A percentile compares a stretch with the other conserved stretches of the same genome.
Conservation (phyloP, 2,888 invertebrate genomes). For the Athalia cordata region DNA sequence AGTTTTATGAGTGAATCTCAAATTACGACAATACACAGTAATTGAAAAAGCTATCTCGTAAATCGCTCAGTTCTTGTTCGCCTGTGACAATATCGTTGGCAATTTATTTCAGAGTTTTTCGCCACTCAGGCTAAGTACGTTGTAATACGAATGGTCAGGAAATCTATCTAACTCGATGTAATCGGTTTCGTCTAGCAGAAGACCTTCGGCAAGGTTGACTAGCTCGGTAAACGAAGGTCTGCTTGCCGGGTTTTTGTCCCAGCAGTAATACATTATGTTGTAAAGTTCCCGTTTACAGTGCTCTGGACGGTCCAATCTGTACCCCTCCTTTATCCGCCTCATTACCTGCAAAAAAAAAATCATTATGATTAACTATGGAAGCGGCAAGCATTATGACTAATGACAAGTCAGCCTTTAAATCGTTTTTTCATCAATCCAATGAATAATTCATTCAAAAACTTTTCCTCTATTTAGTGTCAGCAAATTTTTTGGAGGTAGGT, state of each 20-base stretch:
- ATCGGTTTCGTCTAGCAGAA: constrained; percentile 92
- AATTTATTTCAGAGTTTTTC: constrained; percentile 80
- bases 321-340: constrained; percentile 84
- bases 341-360: constrained; percentile 78
- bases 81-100: neutral
- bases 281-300: constrained; percentile 94
- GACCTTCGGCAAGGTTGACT: constrained; percentile 85
- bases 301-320: constrained; percentile 93
- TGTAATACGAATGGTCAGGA: constrained; percentile 94
- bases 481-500: too few species aligned
- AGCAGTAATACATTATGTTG: constrained; percentile 97
- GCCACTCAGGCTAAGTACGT: constrained; percentile 88
- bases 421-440: neutral
- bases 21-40: neutral
- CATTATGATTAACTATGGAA: neutral
- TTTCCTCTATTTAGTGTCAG: too few species aligned
- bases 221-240: constrained; percentile 91
- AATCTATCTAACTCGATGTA: constrained; percentile 94
- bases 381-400: neutral
- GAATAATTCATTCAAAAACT: too few species aligned
- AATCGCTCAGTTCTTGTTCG: constrained; percentile 11
- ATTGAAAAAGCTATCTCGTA: neutral
- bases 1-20: neutral
- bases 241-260: constrained; percentile 90
- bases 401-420: neutral